Conservation (phyloP, 1,140 invertebrate species). For the Hermetia illucens region DNA sequence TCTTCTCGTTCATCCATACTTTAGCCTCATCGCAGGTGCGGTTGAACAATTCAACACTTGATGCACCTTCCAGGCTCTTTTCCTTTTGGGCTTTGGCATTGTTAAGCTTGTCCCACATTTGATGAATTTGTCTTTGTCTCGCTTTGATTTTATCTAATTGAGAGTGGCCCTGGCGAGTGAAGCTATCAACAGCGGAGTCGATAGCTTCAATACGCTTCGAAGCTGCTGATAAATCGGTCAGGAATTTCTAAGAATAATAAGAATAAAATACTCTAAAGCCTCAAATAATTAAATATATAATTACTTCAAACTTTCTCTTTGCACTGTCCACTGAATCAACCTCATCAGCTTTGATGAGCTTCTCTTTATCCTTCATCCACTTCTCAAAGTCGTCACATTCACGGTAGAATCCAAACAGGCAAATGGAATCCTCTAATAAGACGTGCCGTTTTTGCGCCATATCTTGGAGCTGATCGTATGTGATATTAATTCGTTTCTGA, state of each 20-base stretch:
- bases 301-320: conserved; percentile 84
- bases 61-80: conserved; percentile 79
- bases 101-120: conserved; percentile 79
- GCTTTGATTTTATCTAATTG: conserved; percentile 76
- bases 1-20: conserved; percentile 92
- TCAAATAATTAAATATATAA: no score
- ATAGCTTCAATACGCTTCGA: conserved; percentile 80
- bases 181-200: conserved; percentile 74
- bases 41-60: conserved; percentile 87
- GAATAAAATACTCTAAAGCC: conserved; percentile 4
- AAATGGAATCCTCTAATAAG: conserved; percentile 81
- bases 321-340: conserved; percentile 80
- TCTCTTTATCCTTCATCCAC: conserved; percentile 94
- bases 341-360: conserved; percentile 72
- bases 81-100: conserved; percentile 81
- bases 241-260: conserved; percentile 57
- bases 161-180: conserved; percentile 71
- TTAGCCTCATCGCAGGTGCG: conserved; percentile 84
- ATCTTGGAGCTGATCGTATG: conserved; percentile 67
- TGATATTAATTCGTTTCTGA: conserved; percentile 63
- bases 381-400: conserved; percentile 96
- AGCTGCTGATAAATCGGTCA: conserved; percentile 88
- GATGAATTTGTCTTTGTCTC: conserved; percentile 69
- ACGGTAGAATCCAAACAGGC: conserved; percentile 87
- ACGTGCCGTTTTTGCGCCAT: conserved; percentile 63